phyloP scores from a whole-genome alignment of 2,797 vertebrate genomes.

The Parauchenoglanis ngamensis region DNA sequence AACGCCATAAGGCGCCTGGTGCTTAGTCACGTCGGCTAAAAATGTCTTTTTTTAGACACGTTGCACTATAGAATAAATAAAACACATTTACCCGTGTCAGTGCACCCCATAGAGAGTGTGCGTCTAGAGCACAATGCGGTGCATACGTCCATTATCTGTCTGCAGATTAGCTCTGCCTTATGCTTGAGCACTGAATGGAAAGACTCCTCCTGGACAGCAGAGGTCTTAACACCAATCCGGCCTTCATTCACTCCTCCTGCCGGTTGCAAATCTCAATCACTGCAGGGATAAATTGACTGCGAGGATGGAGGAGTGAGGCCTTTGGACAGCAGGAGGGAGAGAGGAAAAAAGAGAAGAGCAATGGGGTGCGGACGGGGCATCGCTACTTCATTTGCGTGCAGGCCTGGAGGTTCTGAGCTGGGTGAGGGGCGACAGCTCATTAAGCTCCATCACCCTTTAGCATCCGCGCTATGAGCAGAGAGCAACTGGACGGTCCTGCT shows the following conservation, averaged over 20 bases:
- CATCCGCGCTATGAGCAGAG: slow-evolving; percentile 40
- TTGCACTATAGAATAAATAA: slow-evolving; percentile 12
- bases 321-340: slow-evolving; percentile 12
- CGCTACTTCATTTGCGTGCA: slow-evolving; percentile 15
- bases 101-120: background rate
- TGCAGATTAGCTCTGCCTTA: slow-evolving; percentile 20
- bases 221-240: slow-evolving; percentile 48
- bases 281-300: slow-evolving; percentile 36
- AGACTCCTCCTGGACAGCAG: slow-evolving; percentile 8
- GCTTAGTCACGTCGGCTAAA: too few species aligned
- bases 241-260: slow-evolving; percentile 38
- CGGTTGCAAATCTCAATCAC: slow-evolving; percentile 46
- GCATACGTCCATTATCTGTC: slow-evolving; percentile 16
- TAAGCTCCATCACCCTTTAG: slow-evolving; percentile 55
- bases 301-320: slow-evolving; percentile 26
- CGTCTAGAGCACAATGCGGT: slow-evolving; percentile 1
- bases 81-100: slow-evolving; percentile 8
- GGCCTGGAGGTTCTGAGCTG: slow-evolving; percentile 40
- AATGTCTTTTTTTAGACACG: background rate
- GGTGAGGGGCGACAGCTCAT: slow-evolving; percentile 56
- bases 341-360: slow-evolving; percentile 11
- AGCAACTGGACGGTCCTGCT: slow-evolving; percentile 37
- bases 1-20: background rate
- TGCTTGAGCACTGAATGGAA: slow-evolving; percentile 9
- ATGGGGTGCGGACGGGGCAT: background rate